A percentile compares a stretch with the other conserved stretches of the same genome.
phyloP scores from a whole-genome alignment of 2,888 invertebrate genomes.

The Syrista parreyssii region DNA sequence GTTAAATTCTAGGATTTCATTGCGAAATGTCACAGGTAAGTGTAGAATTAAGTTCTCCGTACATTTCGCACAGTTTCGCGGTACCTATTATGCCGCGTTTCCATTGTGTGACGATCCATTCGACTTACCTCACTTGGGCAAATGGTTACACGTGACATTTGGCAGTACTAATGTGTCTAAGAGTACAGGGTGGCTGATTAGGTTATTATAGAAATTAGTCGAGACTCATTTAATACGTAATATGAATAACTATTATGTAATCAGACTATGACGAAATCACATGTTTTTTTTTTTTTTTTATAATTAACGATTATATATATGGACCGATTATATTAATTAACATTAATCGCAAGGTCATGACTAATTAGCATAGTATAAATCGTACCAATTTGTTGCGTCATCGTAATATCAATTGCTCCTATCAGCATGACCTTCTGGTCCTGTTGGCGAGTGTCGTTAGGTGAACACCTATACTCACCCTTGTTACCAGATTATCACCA shows the following conservation, averaged over 20 bases:
- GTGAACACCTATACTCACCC: background rate
- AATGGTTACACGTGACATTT: background rate
- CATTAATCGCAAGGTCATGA: background rate
- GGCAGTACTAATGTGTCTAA: background rate
- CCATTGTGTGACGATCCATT: background rate
- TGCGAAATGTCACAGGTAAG: background rate
- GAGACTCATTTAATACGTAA: background rate
- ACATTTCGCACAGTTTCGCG: background rate
- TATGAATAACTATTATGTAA: background rate
- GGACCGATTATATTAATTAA: background rate
- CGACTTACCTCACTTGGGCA: background rate
- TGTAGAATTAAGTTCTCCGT: background rate
- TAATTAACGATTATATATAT: background rate
- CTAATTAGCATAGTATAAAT: background rate
- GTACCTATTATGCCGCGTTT: background rate
- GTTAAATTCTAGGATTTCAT: background rate
- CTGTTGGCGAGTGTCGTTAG: background rate
- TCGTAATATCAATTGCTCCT: background rate
- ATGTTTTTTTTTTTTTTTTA: background rate
- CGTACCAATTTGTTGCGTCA: background rate
- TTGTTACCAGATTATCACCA: background rate
- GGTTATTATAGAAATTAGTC: background rate
- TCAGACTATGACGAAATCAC: background rate
- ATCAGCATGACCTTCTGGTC: background rate
- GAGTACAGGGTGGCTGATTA: background rate